These are phyloP conservation scores for Callipepla squamata DNA, from an alignment of 2,113 vertebrate genomes.

Conservation along the genomic window DNA sequence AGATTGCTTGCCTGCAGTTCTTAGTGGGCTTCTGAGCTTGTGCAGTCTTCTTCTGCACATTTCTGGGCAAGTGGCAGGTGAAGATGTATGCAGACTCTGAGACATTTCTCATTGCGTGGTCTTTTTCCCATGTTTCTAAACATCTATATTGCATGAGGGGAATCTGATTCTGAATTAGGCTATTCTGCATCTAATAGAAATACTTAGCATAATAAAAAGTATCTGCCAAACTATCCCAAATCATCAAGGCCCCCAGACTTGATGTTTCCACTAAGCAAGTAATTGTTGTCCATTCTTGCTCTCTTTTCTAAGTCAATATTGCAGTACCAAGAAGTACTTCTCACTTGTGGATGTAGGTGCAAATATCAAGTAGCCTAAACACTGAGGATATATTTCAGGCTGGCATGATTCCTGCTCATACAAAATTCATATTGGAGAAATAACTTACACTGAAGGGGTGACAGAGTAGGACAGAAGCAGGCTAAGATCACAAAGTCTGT, in stretches of 20 bases:
- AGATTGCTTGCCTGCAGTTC: background rate
- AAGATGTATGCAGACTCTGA: background rate
- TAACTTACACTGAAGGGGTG: background rate
- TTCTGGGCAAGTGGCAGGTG: fast-evolving
- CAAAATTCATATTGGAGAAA: background rate
- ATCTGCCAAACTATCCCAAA: background rate
- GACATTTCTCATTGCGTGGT: background rate
- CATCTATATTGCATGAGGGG: background rate
- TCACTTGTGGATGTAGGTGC: background rate
- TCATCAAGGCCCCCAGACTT: background rate
- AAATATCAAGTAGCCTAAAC: background rate
- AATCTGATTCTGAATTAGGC: background rate
- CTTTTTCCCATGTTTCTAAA: background rate
- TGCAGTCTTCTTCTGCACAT: background rate
- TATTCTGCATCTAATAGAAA: background rate
- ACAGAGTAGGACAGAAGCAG: background rate
- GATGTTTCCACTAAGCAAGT: background rate
- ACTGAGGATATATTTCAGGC: background rate
- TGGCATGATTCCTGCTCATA: background rate
- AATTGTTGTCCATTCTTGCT: background rate
- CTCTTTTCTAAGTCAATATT: background rate
- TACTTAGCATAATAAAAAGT: background rate
- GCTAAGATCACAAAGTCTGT: background rate
- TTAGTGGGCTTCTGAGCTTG: background rate
- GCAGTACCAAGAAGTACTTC: background rate